These are phyloP conservation scores for Drosophila dives DNA, from an alignment of 2,888 invertebrate genomes.

Conservation along the genomic window DNA sequence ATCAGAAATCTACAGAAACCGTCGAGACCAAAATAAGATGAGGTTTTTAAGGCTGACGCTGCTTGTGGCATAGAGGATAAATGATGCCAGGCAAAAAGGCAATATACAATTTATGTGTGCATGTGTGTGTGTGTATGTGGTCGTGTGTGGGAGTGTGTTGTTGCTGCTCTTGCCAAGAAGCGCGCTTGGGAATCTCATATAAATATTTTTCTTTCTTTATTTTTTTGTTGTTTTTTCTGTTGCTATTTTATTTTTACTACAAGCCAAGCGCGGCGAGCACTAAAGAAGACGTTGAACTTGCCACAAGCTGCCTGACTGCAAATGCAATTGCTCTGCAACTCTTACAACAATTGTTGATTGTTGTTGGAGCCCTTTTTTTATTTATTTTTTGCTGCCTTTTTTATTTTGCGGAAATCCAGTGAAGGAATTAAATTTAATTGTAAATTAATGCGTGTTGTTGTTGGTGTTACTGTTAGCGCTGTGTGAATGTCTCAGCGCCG, in stretches of 20 bases:
- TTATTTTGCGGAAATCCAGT: constrained; percentile 74
- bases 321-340: constrained; percentile 34
- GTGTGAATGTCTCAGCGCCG: constrained; percentile 57
- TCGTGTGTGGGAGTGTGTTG: constrained; percentile 18
- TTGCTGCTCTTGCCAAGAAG: constrained; percentile 68
- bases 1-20: not conserved
- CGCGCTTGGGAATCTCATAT: constrained; percentile 72
- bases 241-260: constrained; percentile 50
- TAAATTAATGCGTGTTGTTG: constrained; percentile 73
- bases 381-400: constrained; percentile 16
- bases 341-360: constrained; percentile 57
- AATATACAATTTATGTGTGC: not conserved
- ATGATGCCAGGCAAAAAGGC: constrained; percentile 32
- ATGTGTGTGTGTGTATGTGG: constrained; percentile 18
- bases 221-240: constrained; percentile 38
- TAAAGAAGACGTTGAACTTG: constrained; percentile 78
- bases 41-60: constrained; percentile 17
- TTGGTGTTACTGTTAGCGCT: constrained; percentile 24
- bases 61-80: constrained; percentile 41
- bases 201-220: constrained; percentile 22
- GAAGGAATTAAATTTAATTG: constrained; percentile 80
- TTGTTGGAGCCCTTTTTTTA: constrained; percentile 49
- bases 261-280: constrained; percentile 69
- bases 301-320: constrained; percentile 45
- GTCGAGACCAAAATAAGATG: constrained; percentile 19